Percentiles rank a stretch among this genome's conserved stretches.
Evolutionary conservation across 2,888 invertebrate species (phyloP).

Genomic region (Oconnorella tubifera): DNA sequence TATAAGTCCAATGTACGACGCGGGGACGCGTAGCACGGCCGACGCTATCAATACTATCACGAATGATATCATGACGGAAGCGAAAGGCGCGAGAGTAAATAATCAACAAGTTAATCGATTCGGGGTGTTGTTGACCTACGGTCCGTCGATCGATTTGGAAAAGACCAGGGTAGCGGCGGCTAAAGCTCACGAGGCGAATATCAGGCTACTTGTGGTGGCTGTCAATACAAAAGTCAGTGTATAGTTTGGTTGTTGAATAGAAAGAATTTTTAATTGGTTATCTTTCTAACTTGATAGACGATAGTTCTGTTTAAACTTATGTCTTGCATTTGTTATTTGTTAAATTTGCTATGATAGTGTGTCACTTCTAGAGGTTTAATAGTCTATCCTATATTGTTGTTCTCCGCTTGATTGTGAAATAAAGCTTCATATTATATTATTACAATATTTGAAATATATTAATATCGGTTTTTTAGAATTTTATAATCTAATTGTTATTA

Average conservation of each 20-base stretch:
- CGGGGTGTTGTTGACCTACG: slow-evolving; percentile 27
- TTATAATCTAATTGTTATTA: too few relatives aligned
- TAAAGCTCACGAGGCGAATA: slow-evolving; percentile 9
- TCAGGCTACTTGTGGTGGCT: slow-evolving; percentile 23
- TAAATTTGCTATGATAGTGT: too few relatives aligned
- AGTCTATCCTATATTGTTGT: too few relatives aligned
- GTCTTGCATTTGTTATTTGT: too few relatives aligned
- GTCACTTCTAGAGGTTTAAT: too few relatives aligned
- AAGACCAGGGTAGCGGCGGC: slow-evolving; percentile 22
- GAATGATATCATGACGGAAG: slow-evolving; percentile 11
- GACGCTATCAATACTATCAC: slow-evolving; percentile 16
- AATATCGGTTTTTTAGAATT: too few relatives aligned
- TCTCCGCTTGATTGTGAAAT: too few relatives aligned
- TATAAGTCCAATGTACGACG: slow-evolving; percentile 22
- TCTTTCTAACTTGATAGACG: too few relatives aligned
- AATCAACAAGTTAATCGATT: slow-evolving; percentile 2
- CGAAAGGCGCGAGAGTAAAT: slow-evolving; percentile 16
- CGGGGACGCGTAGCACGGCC: slow-evolving; percentile 19
- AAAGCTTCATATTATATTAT: too few relatives aligned
- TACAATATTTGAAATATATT: too few relatives aligned
- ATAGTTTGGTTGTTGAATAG: background rate
- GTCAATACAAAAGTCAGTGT: slow-evolving; percentile 18
- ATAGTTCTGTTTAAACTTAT: too few relatives aligned
- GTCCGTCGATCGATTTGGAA: slow-evolving; percentile 20
- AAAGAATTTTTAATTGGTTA: too few relatives aligned